phyloP scores from a whole-genome alignment of 2,113 vertebrate species.

The Halichoeres trimaculatus region DNA sequence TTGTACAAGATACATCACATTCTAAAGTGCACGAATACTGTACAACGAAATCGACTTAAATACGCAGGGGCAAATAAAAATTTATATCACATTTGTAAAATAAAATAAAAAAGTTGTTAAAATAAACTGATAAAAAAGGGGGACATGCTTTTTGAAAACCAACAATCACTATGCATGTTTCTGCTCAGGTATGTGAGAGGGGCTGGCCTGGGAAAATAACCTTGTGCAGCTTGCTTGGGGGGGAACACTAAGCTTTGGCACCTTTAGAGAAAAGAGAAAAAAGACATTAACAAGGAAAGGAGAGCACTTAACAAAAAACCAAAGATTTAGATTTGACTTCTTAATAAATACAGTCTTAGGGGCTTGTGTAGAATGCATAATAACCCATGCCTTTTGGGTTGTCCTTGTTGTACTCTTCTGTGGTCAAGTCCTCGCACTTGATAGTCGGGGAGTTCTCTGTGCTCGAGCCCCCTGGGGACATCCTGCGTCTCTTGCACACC shows the following conservation, averaged over 20 bases:
- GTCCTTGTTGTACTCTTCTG: slow-evolving; percentile 96
- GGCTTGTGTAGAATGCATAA: slow-evolving; percentile 96
- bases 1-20: slow-evolving; percentile 94
- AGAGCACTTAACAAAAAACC: slow-evolving; percentile 72
- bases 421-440: slow-evolving; percentile 96
- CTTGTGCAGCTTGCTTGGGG: slow-evolving; percentile 81
- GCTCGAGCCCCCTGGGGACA: slow-evolving; percentile 95
- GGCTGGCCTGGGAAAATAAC: slow-evolving; percentile 76
- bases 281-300: slow-evolving; percentile 76
- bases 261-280: slow-evolving; percentile 87
- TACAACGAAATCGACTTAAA: slow-evolving; percentile 87
- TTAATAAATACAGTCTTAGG: slow-evolving; percentile 87
- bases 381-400: slow-evolving; percentile 97
- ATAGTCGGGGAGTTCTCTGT: slow-evolving; percentile 97
- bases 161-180: slow-evolving; percentile 77
- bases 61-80: slow-evolving; percentile 76
- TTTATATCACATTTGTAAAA: slow-evolving; percentile 68
- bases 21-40: slow-evolving; percentile 93
- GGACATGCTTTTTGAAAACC: slow-evolving; percentile 78
- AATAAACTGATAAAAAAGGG: slow-evolving; percentile 76
- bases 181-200: slow-evolving; percentile 76
- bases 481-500: slow-evolving; percentile 93
- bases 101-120: slow-evolving; percentile 60
- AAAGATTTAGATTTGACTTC: slow-evolving; percentile 66
- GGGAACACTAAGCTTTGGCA: slow-evolving; percentile 94